A percentile compares a stretch with the other conserved stretches of the same genome.
Conservation (phyloP, 2,888 invertebrate genomes). For the Lacanobia oleracea region DNA sequence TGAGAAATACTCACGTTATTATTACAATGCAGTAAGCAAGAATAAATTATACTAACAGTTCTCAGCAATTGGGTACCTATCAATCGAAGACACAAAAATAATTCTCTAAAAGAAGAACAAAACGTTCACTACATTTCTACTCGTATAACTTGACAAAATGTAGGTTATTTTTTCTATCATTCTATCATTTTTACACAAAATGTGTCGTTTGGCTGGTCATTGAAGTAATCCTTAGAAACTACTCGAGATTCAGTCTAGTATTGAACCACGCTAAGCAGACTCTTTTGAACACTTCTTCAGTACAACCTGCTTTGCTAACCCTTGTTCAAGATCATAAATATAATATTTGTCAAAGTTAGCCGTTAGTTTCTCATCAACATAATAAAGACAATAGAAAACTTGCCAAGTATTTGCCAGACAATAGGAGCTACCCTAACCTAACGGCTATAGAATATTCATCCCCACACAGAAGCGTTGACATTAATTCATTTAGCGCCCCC, state of each 20-base stretch:
- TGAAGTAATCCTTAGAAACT: too few relatives aligned
- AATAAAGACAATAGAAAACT: constrained; percentile 47
- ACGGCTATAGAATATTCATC: constrained; percentile 35
- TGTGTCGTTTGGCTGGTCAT: too few relatives aligned
- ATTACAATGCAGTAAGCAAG: too few relatives aligned
- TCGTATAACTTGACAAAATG: too few relatives aligned
- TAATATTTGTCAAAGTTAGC: constrained; percentile 38
- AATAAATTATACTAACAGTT: too few relatives aligned
- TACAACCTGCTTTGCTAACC: not conserved
- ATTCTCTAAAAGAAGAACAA: too few relatives aligned
- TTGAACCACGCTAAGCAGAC: not conserved
- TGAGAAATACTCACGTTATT: too few relatives aligned
- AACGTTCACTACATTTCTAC: too few relatives aligned
- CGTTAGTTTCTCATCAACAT: constrained; percentile 11
- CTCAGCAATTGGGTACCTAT: too few relatives aligned
- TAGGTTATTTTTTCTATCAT: too few relatives aligned
- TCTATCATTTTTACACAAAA: too few relatives aligned
- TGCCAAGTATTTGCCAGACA: constrained; percentile 38
- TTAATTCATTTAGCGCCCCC: constrained; percentile 26
- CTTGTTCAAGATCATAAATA: constrained; percentile 13
- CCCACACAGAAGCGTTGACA: constrained; percentile 18
- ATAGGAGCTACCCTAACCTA: constrained; percentile 17
- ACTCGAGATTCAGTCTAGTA: not conserved
- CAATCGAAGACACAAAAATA: too few relatives aligned
- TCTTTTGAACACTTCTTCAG: not conserved